Evolutionary conservation across 2,113 vertebrate genomes (phyloP).

Genomic region (Piprites chloris): DNA sequence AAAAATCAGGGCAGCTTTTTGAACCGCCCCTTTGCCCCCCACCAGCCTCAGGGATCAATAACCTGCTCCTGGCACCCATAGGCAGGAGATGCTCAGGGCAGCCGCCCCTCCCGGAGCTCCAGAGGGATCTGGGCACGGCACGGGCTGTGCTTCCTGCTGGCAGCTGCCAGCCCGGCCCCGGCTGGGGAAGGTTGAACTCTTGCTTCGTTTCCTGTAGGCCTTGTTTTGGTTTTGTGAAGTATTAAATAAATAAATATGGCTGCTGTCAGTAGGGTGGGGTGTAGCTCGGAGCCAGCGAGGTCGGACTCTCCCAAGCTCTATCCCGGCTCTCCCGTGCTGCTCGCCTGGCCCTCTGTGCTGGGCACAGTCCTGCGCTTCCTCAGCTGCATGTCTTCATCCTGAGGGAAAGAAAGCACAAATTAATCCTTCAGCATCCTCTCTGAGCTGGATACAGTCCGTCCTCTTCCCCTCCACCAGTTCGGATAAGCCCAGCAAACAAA

Average conservation of each 20-base stretch:
- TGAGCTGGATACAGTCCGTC: not conserved
- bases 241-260: not conserved
- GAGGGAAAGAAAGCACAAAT: not conserved
- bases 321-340: not conserved
- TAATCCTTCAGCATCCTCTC: not conserved
- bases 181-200: not conserved
- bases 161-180: not conserved
- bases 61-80: not conserved
- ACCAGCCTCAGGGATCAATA: not conserved
- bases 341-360: not conserved
- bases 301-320: not conserved
- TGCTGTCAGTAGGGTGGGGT: not conserved
- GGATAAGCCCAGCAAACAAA: not conserved
- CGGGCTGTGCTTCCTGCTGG: not conserved
- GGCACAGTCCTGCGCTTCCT: not conserved
- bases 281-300: not conserved
- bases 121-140: accelerated
- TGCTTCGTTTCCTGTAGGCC: not conserved
- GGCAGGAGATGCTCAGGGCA: not conserved
- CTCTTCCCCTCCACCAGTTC: not conserved
- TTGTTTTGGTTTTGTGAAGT: not conserved
- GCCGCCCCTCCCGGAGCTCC: not conserved
- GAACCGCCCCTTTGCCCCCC: not conserved
- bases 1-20: not conserved
- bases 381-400: constrained; percentile 56